Evolutionary conservation across 2,888 invertebrate genomes (phyloP), one percentile per base, ranked within the genome.

Genomic region (Tiphia femorata): DNA sequence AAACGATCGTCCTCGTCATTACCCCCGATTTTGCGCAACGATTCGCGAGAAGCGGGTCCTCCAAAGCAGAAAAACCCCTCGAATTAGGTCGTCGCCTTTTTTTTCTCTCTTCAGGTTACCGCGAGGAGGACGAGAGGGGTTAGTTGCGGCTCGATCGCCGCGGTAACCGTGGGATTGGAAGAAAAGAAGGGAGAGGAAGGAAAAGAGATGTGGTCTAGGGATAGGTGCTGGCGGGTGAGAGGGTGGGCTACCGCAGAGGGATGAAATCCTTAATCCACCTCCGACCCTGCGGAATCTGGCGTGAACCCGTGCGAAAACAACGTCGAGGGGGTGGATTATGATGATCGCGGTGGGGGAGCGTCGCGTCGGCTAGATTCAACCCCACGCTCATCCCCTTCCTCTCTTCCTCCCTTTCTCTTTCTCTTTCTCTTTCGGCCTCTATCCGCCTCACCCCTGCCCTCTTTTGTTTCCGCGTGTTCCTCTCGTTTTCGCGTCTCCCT

Each of bases 181-280:
- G 25, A 20, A 19, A 10, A 10, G 17, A 20, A 40, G 40, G 20
- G 40, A 21, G n/a, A n/a, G 10, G 16, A 4, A 12, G 41, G 25
- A 16, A 41, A 23, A n/a, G 25, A 23, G 6, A 49, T 42, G 21
- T 8, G 35, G 12, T 16, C 3, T 8, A 37, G 17, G 14, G 14
- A 3, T 8, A 17, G 8, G 12, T 12, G 17, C 14, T 12, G 14
- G 12, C 3, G 16, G 4, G 16, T 2, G 10, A 27, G 48, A 30
- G 30, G 35, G 41, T 16, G 50, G 43, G n/a, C n/a, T n/a, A n/a
- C n/a, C n/a, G n/a, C n/a, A n/a, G n/a, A n/a, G 25, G 38, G 43
- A 52, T 17, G 40, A 53, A 58, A 65, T 54, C 49, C 56, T 65
- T 56, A 58, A 58, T 60, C 62, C 65, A 49, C 44, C 23, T 62